Evolutionary conservation across 2,888 invertebrate genomes (phyloP).

Genomic region (Spodoptera littoralis): DNA sequence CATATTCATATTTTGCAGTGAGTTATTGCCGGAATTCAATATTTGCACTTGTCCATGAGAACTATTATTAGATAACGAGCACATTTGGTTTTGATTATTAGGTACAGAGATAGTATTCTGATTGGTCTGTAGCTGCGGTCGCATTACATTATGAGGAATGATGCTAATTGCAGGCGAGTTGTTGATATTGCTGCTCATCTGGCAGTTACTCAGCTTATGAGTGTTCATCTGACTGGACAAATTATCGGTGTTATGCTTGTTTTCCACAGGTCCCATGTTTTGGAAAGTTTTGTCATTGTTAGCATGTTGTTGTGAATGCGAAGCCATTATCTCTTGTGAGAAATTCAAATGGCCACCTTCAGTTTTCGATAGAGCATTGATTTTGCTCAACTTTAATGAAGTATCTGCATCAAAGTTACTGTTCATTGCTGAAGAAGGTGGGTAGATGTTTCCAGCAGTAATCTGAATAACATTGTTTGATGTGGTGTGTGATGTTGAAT

Average conservation of each 20-base stretch:
- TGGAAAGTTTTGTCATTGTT: constrained; percentile 84
- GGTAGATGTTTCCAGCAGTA: constrained; percentile 83
- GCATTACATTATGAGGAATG: constrained; percentile 81
- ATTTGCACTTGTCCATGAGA: constrained; percentile 81
- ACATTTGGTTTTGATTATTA: constrained; percentile 83
- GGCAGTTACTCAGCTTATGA: constrained; percentile 84
- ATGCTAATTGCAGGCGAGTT: constrained; percentile 82
- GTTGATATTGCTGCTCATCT: constrained; percentile 77
- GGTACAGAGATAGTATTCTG: constrained; percentile 76
- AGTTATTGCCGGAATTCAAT: constrained; percentile 80
- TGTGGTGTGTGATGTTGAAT: constrained; percentile 76
- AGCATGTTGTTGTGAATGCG: constrained; percentile 82
- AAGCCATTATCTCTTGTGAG: constrained; percentile 85
- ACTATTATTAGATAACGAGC: constrained; percentile 75
- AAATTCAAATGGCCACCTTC: constrained; percentile 86
- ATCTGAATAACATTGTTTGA: constrained; percentile 85
- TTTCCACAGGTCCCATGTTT: constrained; percentile 80
- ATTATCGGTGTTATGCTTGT: constrained; percentile 75
- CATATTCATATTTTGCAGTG: constrained; percentile 80
- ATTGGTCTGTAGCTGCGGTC: constrained; percentile 77
- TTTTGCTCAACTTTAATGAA: constrained; percentile 83
- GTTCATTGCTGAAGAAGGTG: constrained; percentile 78
- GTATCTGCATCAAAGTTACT: constrained; percentile 85
- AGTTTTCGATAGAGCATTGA: constrained; percentile 83
- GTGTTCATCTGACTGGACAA: constrained; percentile 78